A percentile compares a stretch with the other conserved stretches of the same genome.
Conservation (phyloP, 2,888 invertebrate species). For the Polymixis lichenea region DNA sequence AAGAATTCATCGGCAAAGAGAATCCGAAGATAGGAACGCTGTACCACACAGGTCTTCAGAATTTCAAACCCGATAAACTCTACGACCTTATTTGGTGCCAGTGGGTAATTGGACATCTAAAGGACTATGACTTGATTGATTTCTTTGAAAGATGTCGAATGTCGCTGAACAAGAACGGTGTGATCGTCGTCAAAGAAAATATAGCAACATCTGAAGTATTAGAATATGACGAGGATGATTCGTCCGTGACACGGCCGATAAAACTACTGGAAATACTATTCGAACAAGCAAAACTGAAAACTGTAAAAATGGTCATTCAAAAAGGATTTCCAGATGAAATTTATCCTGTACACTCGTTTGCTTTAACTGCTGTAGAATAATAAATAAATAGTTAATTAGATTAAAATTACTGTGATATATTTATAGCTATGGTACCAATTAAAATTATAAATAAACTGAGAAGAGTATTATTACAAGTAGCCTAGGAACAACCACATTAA, state of each 20-base stretch:
- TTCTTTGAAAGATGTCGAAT: conserved; percentile 93
- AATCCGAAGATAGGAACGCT: conserved; percentile 92
- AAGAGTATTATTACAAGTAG: not conserved
- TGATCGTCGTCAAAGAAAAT: conserved; percentile 92
- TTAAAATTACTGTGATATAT: conserved; percentile 9
- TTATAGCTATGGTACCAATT: not conserved
- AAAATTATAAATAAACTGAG: not conserved
- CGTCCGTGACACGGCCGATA: conserved; percentile 96
- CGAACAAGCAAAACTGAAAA: conserved; percentile 92
- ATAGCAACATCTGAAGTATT: conserved; percentile 92
- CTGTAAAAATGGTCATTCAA: conserved; percentile 93
- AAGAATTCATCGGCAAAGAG: conserved; percentile 83
- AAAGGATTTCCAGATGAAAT: conserved; percentile 96
- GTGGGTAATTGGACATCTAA: conserved; percentile 98
- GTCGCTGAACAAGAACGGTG: conserved; percentile 76
- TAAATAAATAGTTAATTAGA: not conserved
- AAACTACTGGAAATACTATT: conserved; percentile 92
- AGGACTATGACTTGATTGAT: conserved; percentile 94
- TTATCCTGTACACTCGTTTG: conserved; percentile 97
- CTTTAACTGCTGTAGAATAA: conserved; percentile 89
- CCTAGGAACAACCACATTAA: not conserved
- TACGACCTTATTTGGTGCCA: conserved; percentile 41
- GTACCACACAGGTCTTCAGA: conserved; percentile 90
- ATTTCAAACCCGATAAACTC: conserved; percentile 36
- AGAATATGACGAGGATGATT: conserved; percentile 95